Evolutionary conservation across 2,888 invertebrate species (phyloP).

Genomic region (Synanthedon tipuliformis): DNA sequence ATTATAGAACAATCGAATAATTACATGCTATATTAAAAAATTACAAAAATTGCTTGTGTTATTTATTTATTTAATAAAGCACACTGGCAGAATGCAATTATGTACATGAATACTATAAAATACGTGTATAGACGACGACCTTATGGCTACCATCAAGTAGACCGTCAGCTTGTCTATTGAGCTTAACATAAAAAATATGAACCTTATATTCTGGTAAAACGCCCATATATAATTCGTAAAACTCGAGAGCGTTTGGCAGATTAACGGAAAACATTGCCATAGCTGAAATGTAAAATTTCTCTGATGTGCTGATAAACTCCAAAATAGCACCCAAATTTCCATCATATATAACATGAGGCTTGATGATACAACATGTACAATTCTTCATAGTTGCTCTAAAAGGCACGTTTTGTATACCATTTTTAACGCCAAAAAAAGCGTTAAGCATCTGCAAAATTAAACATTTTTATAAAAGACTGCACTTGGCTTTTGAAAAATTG

Average conservation of each 20-base stretch:
- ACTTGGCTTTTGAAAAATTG: too few relatives aligned
- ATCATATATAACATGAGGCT: conserved; percentile 87
- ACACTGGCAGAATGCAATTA: too few relatives aligned
- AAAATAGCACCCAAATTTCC: conserved; percentile 81
- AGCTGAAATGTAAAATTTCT: conserved; percentile 81
- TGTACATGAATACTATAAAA: too few relatives aligned
- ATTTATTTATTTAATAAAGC: too few relatives aligned
- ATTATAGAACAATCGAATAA: too few relatives aligned
- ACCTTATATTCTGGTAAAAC: conserved; percentile 81
- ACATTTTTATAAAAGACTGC: not conserved
- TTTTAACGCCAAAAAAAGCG: conserved; percentile 44
- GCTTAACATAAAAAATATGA: conserved; percentile 10
- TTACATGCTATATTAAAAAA: too few relatives aligned
- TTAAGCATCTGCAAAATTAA: conserved; percentile 31
- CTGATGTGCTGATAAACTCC: conserved; percentile 74
- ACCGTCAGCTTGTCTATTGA: too few relatives aligned
- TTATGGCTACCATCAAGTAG: too few relatives aligned
- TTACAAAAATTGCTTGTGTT: too few relatives aligned
- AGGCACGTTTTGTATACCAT: conserved; percentile 33
- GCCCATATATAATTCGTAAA: conserved; percentile 91
- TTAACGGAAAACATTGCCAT: conserved; percentile 84
- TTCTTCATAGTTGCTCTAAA: conserved; percentile 71
- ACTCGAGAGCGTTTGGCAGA: conserved; percentile 85
- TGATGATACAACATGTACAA: conserved; percentile 85
- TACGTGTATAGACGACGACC: too few relatives aligned